These are phyloP conservation scores for Heliconius melpomene DNA, from an alignment of 1,140 invertebrate genomes.

Conservation along the genomic window DNA sequence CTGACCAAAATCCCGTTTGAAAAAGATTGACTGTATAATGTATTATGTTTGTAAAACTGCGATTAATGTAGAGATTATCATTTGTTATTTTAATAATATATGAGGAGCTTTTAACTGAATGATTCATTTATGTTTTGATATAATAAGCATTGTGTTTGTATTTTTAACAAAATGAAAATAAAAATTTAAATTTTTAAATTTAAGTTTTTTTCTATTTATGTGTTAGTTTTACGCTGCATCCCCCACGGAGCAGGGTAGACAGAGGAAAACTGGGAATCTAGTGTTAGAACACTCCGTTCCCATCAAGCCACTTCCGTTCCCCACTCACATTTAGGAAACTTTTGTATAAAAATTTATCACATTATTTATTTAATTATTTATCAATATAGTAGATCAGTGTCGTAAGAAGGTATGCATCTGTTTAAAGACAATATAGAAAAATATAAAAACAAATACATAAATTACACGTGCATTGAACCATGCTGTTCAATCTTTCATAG, in stretches of 20 bases:
- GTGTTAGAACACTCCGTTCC: too few species aligned
- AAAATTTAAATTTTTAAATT: too few species aligned
- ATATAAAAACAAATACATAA: background rate
- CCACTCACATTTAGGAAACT: background rate
- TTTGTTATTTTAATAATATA: background rate
- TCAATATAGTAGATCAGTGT: too few species aligned
- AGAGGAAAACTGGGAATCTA: too few species aligned
- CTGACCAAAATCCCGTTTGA: background rate
- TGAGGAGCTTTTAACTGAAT: too few species aligned
- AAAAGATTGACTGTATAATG: background rate
- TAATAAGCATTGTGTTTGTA: too few species aligned
- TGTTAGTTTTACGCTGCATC: too few species aligned
- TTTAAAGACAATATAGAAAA: background rate
- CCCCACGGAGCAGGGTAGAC: too few species aligned
- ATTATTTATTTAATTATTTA: background rate
- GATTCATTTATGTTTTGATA: too few species aligned
- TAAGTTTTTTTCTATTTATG: too few species aligned
- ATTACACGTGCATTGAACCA: conserved; percentile 40
- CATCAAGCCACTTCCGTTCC: too few species aligned
- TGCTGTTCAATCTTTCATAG: conserved; percentile 40
- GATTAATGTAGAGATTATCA: background rate
- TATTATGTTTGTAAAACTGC: background rate
- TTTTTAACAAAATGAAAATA: too few species aligned
- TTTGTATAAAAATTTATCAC: background rate
- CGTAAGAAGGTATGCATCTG: background rate